phyloP scores from a whole-genome alignment of 53 echinoderm and acorn worm species.

The Crossaster papposus region DNA sequence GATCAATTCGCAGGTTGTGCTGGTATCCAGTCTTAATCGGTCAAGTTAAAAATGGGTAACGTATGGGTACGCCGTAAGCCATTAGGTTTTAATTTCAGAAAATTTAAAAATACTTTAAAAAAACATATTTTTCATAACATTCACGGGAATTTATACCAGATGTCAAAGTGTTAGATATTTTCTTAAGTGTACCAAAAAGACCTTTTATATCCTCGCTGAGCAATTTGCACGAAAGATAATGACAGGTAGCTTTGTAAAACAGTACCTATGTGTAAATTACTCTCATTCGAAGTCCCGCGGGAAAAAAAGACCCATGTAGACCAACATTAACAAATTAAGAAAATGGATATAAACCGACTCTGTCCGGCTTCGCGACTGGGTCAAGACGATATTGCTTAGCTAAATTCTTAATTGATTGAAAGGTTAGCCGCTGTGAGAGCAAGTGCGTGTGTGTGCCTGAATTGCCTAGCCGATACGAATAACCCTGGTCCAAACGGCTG shows the following conservation, averaged over 20 bases:
- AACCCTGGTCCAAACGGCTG: not conserved
- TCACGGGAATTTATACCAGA: no score
- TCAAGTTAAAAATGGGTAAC: not conserved
- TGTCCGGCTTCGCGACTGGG: not conserved
- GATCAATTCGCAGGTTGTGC: not conserved
- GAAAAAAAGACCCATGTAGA: not conserved
- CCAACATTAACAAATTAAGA: conserved; percentile 24
- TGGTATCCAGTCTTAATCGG: not conserved
- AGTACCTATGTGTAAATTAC: not conserved
- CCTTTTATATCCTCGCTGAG: no score
- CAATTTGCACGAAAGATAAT: no score
- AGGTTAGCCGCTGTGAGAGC: not conserved
- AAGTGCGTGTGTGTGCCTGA: not conserved
- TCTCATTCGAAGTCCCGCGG: not conserved
- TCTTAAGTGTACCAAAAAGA: no score
- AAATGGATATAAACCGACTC: conserved; percentile 4
- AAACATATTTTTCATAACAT: no score
- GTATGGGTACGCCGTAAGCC: no score
- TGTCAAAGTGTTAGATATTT: no score
- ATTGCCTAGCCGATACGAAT: not conserved
- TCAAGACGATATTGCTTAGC: conserved; percentile 39
- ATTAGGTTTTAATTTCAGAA: no score
- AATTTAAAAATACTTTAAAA: no score
- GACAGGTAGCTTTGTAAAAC: no score
- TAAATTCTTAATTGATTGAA: conserved; percentile 23